phyloP scores from a whole-genome alignment of 2,888 invertebrate species.

The Atethmia centrago region DNA sequence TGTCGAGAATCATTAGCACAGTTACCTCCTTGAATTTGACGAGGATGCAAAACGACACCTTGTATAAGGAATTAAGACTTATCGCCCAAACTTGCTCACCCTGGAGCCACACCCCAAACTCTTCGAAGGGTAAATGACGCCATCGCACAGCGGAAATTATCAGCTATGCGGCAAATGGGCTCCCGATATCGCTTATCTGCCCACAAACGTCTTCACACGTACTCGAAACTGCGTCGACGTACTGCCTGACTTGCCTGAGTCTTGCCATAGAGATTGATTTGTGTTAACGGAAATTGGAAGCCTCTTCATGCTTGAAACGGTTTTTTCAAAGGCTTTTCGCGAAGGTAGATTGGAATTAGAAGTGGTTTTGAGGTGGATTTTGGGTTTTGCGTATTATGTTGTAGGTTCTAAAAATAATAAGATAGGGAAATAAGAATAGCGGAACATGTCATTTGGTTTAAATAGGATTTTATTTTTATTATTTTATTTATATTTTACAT shows the following conservation, averaged over 20 bases:
- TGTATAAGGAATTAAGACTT: neutral
- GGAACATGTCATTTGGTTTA: too few relatives aligned
- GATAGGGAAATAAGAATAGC: too few relatives aligned
- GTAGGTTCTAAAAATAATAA: neutral
- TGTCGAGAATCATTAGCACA: too few relatives aligned
- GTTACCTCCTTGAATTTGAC: too few relatives aligned
- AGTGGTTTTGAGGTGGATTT: neutral
- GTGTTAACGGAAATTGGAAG: constrained; percentile 56
- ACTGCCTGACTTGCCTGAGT: constrained; percentile 19
- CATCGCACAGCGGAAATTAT: constrained; percentile 84
- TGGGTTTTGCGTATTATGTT: neutral
- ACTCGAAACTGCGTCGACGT: constrained; percentile 47
- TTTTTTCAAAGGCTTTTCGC: constrained; percentile 20
- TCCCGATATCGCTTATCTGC: constrained; percentile 83
- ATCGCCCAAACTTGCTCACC: constrained; percentile 39
- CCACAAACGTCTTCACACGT: constrained; percentile 73
- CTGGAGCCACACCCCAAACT: constrained; percentile 70
- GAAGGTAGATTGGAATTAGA: constrained; percentile 18
- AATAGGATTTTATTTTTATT: too few relatives aligned
- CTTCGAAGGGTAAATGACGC: constrained; percentile 81
- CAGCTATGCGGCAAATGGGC: constrained; percentile 83
- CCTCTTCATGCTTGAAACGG: constrained; percentile 26
- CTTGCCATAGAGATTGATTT: constrained; percentile 53
- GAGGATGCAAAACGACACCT: too few relatives aligned
- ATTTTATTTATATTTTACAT: too few relatives aligned